Evolutionary conservation across 2,888 invertebrate genomes (phyloP).

Genomic region (Metalampra italica): DNA sequence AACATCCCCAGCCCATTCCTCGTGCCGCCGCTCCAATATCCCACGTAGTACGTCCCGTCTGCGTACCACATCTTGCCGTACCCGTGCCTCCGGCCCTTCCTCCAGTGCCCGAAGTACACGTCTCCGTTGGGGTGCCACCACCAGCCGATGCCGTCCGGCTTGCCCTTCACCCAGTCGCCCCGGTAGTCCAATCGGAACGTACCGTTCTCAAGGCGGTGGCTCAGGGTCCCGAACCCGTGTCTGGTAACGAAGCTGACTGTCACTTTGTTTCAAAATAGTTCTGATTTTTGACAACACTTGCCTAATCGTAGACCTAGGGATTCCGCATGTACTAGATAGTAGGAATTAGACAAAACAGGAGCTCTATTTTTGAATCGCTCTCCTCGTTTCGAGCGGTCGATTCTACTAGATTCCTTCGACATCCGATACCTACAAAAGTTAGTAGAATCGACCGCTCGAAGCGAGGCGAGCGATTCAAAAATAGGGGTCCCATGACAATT

Average conservation of each 20-base stretch:
- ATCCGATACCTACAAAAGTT: no score
- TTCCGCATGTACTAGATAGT: no score
- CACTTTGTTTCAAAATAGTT: neutral
- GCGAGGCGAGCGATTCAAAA: no score
- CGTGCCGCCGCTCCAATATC: slow-evolving; percentile 74
- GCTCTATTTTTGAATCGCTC: no score
- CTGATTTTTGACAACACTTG: no score
- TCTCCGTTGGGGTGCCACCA: slow-evolving; percentile 76
- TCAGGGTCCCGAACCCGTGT: slow-evolving; percentile 79
- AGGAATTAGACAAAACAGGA: no score
- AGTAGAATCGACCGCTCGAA: no score
- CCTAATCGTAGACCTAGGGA: no score
- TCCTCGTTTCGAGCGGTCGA: no score
- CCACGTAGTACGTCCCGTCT: slow-evolving; percentile 79
- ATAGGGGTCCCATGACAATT: no score
- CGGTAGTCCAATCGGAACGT: slow-evolving; percentile 70
- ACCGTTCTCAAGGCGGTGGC: slow-evolving; percentile 52
- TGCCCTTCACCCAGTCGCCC: slow-evolving; percentile 80
- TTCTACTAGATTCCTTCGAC: no score
- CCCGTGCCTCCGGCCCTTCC: slow-evolving; percentile 70
- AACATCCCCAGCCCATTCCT: slow-evolving; percentile 76
- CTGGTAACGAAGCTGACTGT: slow-evolving; percentile 23
- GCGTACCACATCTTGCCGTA: slow-evolving; percentile 81
- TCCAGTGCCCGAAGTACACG: slow-evolving; percentile 80
- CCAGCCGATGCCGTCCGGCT: slow-evolving; percentile 78